phyloP scores from a whole-genome alignment of 2,113 vertebrate species.

The Crotalus helleri region DNA sequence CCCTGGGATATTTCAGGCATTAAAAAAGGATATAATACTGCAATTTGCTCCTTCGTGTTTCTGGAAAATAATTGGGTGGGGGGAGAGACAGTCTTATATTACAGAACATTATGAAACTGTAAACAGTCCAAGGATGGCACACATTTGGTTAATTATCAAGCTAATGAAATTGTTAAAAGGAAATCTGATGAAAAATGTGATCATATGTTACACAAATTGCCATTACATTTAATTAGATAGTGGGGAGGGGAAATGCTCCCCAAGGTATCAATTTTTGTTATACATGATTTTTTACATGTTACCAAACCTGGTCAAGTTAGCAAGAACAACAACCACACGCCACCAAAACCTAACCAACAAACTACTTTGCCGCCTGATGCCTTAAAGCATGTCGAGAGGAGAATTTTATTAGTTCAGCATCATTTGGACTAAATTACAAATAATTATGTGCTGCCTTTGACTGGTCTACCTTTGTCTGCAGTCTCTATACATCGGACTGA shows the following conservation, averaged over 20 bases:
- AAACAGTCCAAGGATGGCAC: slow-evolving; percentile 63
- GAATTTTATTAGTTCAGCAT: slow-evolving; percentile 66
- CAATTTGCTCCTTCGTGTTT: slow-evolving; percentile 41
- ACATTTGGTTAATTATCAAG: slow-evolving; percentile 72
- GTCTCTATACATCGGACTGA: slow-evolving; percentile 53
- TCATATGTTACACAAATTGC: slow-evolving; percentile 69
- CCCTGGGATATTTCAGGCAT: slow-evolving; percentile 32
- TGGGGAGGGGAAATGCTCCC: slow-evolving; percentile 42
- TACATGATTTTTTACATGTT: slow-evolving; percentile 59
- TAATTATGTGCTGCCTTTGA: slow-evolving; percentile 67
- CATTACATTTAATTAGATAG: slow-evolving; percentile 68
- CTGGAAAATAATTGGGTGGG: slow-evolving; percentile 29
- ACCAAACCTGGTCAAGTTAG: slow-evolving; percentile 46
- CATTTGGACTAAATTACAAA: slow-evolving; percentile 66
- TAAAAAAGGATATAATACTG: background rate
- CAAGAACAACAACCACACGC: slow-evolving; percentile 47
- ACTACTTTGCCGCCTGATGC: slow-evolving; percentile 46
- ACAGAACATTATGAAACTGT: slow-evolving; percentile 48
- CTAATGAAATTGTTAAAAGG: slow-evolving; percentile 69
- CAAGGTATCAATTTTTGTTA: slow-evolving; percentile 49
- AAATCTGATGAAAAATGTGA: slow-evolving; percentile 70
- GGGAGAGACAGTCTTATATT: background rate
- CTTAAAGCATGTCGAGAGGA: slow-evolving; percentile 55
- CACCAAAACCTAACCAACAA: background rate
- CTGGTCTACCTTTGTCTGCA: slow-evolving; percentile 67